Conservation (phyloP, 2,888 invertebrate species). For the Morpho deidamia region DNA sequence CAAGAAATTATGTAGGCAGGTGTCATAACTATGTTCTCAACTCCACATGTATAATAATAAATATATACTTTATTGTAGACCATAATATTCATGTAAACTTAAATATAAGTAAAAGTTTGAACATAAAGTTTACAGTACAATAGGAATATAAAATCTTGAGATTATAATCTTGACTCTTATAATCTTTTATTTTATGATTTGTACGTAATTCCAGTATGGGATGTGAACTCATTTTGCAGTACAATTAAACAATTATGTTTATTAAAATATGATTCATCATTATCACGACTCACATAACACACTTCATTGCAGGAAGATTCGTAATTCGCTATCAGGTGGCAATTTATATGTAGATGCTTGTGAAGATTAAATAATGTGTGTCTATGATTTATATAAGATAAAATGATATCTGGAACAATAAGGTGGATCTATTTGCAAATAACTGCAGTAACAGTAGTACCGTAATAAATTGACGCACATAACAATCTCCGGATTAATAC, state of each 20-base stretch:
- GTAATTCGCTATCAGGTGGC: conserved; percentile 1
- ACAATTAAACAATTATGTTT: background rate
- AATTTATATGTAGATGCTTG: conserved; percentile 17
- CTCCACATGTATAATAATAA: no score
- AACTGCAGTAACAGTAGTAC: conserved; percentile 16
- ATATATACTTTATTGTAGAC: no score
- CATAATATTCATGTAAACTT: no score
- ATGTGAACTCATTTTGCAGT: no score
- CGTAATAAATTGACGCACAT: background rate
- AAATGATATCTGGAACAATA: conserved; percentile 20
- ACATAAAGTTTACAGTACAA: no score
- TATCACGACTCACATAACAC: background rate
- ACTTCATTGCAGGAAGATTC: background rate
- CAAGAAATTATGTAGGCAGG: no score
- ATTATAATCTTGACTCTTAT: no score
- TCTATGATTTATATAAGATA: conserved; percentile 24
- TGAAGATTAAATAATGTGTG: conserved; percentile 17
- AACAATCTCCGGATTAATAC: background rate
- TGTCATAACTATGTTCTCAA: no score
- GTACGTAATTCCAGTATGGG: no score
- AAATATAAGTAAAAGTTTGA: no score
- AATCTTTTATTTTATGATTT: no score
- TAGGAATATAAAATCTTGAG: no score
- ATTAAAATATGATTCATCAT: conserved; percentile 8
- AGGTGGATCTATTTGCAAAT: conserved; percentile 16